These are phyloP conservation scores for Pseudorasbora parva DNA, from an alignment of 2,113 vertebrate genomes.

Conservation along the genomic window DNA sequence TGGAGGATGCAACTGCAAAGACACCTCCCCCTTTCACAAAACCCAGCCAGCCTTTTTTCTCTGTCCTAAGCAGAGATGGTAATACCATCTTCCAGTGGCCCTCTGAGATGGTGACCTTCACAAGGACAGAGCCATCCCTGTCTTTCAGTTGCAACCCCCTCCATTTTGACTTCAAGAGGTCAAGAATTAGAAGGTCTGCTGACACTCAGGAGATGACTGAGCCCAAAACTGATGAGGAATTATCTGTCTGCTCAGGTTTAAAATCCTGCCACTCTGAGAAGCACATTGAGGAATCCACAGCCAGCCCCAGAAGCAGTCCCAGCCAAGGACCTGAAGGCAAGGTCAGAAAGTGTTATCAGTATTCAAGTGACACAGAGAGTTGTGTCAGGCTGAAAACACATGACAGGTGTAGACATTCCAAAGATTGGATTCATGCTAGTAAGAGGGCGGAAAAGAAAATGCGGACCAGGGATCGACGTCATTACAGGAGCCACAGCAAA, in stretches of 20 bases:
- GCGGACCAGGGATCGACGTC: conserved; percentile 47
- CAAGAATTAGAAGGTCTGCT: conserved; percentile 66
- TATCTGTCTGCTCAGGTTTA: conserved; percentile 64
- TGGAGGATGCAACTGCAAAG: conserved; percentile 34
- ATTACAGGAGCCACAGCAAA: conserved; percentile 57
- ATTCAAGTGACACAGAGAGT: conserved; percentile 30
- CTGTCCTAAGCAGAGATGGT: conserved; percentile 81
- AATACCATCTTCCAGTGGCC: conserved; percentile 88
- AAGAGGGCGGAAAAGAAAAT: conserved; percentile 49
- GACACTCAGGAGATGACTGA: conserved; percentile 61
- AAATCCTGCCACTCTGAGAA: conserved; percentile 47
- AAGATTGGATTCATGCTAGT: conserved; percentile 32
- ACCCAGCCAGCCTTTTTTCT: conserved; percentile 78
- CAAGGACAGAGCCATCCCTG: conserved; percentile 79
- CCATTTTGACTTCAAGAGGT: conserved; percentile 86
- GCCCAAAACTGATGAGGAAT: conserved; percentile 69
- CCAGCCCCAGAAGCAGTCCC: conserved; percentile 29
- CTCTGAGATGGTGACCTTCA: conserved; percentile 86
- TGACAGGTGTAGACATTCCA: conserved; percentile 47
- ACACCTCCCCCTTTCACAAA: conserved; percentile 61
- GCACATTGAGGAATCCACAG: conserved; percentile 44
- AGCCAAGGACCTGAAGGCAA: conserved; percentile 41
- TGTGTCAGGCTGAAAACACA: conserved; percentile 45
- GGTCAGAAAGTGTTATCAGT: conserved; percentile 46
- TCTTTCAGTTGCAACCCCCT: conserved; percentile 89